phyloP scores from a whole-genome alignment of 2,797 vertebrate genomes.

The Melanotaenia trifasciata region DNA sequence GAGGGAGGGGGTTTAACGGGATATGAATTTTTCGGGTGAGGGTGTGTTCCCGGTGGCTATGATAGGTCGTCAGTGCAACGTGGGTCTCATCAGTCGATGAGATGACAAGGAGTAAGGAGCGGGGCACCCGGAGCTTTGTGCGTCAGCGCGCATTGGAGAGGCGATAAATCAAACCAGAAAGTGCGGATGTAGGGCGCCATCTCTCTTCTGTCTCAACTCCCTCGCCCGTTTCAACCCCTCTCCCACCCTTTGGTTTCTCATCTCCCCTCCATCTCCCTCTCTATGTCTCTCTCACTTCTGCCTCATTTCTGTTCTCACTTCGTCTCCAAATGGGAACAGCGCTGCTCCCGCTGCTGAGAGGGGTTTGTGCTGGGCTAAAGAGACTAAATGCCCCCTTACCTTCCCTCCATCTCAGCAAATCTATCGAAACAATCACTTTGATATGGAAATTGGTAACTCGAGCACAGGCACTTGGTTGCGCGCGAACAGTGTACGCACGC shows the following conservation, averaged over 20 bases:
- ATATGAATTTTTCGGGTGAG: slow-evolving; percentile 8
- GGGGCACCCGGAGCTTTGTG: slow-evolving; percentile 67
- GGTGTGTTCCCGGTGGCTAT: slow-evolving; percentile 44
- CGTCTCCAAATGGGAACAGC: slow-evolving; percentile 34
- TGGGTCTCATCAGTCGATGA: slow-evolving; percentile 58
- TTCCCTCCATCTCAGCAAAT: background rate
- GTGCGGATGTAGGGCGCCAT: slow-evolving; percentile 56
- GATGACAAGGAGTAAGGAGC: slow-evolving; percentile 62
- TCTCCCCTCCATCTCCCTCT: slow-evolving; percentile 22
- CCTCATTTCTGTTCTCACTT: background rate
- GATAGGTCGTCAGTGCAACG: slow-evolving; percentile 44
- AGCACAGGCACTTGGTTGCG: slow-evolving; percentile 2
- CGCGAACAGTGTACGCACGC: slow-evolving; percentile 6
- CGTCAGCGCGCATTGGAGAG: slow-evolving; percentile 76
- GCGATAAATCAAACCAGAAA: slow-evolving; percentile 76
- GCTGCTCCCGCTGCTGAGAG: slow-evolving; percentile 12
- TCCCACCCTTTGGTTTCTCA: slow-evolving; percentile 6
- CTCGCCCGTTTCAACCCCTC: background rate
- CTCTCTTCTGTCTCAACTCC: slow-evolving; percentile 17
- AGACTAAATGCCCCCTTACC: background rate
- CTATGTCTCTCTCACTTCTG: slow-evolving; percentile 1
- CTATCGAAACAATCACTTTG: slow-evolving; percentile 34
- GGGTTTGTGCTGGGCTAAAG: slow-evolving; percentile 17
- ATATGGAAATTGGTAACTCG: slow-evolving; percentile 42
- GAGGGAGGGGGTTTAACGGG: background rate